Evolutionary conservation across 2,113 vertebrate species (phyloP).

Genomic region (Microcebus jonahi): DNA sequence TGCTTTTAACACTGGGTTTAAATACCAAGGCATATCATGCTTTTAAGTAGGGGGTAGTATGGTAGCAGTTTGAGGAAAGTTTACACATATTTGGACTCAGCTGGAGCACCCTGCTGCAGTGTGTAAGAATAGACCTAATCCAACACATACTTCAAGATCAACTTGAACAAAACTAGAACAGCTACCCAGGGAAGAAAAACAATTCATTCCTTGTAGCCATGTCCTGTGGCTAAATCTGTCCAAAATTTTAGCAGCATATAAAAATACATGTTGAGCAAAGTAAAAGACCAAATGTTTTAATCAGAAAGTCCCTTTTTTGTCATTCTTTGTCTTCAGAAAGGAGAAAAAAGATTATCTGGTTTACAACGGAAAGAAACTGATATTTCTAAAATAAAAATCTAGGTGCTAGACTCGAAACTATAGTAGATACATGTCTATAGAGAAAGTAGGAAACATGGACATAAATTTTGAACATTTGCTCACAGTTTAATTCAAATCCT

Average conservation of each 20-base stretch:
- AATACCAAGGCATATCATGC: neutral
- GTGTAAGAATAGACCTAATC: neutral
- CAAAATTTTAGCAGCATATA: constrained; percentile 25
- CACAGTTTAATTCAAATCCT: constrained; percentile 51
- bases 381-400: constrained; percentile 68
- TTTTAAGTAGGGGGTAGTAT: neutral
- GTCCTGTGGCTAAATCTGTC: constrained; percentile 37
- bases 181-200: constrained; percentile 48
- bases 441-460: constrained; percentile 27
- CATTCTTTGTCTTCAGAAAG: neutral
- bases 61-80: neutral
- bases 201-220: neutral
- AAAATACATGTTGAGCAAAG: constrained; percentile 45
- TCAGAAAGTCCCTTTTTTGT: neutral
- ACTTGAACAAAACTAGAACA: constrained; percentile 19
- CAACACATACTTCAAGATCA: neutral
- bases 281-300: neutral
- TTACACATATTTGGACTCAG: neutral
- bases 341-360: constrained; percentile 47
- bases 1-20: neutral
- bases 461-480: constrained; percentile 15
- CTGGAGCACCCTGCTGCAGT: neutral
- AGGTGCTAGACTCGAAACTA: constrained; percentile 51
- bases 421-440: fast-evolving
- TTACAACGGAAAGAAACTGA: constrained; percentile 48